phyloP scores from a whole-genome alignment of 2,888 invertebrate genomes.

The Heliconius sara region DNA sequence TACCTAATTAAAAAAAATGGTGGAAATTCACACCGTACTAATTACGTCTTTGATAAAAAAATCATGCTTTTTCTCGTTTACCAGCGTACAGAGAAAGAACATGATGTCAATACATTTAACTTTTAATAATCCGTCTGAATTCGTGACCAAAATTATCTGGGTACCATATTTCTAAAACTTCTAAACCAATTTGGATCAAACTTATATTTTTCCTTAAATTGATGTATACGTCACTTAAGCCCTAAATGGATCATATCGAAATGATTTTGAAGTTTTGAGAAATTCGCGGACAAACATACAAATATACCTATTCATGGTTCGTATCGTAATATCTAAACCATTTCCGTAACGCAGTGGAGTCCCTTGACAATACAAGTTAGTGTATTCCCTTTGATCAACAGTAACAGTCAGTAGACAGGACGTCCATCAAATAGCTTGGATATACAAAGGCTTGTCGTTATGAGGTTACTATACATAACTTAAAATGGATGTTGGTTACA shows the following conservation, averaged over 20 bases:
- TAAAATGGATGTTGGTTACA: not conserved
- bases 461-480: not conserved
- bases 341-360: not conserved
- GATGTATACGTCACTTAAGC: too few relatives aligned
- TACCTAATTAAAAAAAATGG: too few relatives aligned
- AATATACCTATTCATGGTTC: not conserved
- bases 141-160: not conserved
- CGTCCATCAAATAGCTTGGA: conserved; percentile 1
- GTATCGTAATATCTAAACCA: not conserved
- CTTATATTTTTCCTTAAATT: too few relatives aligned
- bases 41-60: too few relatives aligned
- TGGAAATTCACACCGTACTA: too few relatives aligned
- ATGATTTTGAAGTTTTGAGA: too few relatives aligned
- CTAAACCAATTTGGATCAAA: too few relatives aligned
- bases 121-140: not conserved
- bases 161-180: too few relatives aligned
- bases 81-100: not conserved
- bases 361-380: conserved; percentile 9
- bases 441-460: conserved; percentile 9
- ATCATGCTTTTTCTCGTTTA: not conserved
- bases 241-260: too few relatives aligned
- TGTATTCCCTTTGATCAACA: conserved; percentile 13
- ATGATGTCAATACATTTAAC: not conserved
- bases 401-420: not conserved
- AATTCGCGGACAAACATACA: not conserved